Evolutionary conservation across 2,888 invertebrate genomes (phyloP), one percentile per base, ranked within the genome.

Genomic region (Pyrgus malvae): DNA sequence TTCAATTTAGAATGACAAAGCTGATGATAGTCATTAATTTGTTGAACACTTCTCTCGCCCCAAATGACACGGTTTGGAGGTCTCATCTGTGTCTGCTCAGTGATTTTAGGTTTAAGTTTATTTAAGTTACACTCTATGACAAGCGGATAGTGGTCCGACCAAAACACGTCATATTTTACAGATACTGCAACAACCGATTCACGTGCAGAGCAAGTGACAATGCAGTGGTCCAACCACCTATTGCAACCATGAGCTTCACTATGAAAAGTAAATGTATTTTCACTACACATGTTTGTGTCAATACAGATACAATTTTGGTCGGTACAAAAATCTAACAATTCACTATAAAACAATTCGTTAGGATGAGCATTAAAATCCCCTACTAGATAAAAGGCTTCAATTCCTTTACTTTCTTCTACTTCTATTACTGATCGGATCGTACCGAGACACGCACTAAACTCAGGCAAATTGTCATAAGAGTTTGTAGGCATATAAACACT

Each of bases 141-240:
- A 33, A 61, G 31, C 3, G 60, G 59, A 23, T 48, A 48, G 38
- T 60, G 57, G 35, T 60, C 59, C 0, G 58, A 59, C 61, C 59
- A 61, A 40, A 27, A 57, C 12, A 53, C 14, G 16, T 44, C 56
- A 48, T 58, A 38, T 4, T 35, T 1, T 40, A 61, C 56, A 0
- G 38, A 5, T 3, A 46, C 41, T 17, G 11, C 35, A 6, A 25
- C 12, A 4, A 57, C 29, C 9, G 51, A 12, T 3, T 27, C n/a
- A 3, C 21, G 7, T 1, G 57, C 57, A 0, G 57, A 25, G 0
- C 38, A 8, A 14, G 51, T 60, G 8, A 49, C 49, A 1, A 60
- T 14, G 37, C 55, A 57, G 37, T 60, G 57, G 33, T 56, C 56
- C n/a, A 59, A 35, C 58, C 58, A 58, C 8, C 58, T 50, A n/a